Evolutionary conservation across 2,888 invertebrate species (phyloP), one percentile per base, ranked within the genome.

Genomic region (Calameuta filiformis): DNA sequence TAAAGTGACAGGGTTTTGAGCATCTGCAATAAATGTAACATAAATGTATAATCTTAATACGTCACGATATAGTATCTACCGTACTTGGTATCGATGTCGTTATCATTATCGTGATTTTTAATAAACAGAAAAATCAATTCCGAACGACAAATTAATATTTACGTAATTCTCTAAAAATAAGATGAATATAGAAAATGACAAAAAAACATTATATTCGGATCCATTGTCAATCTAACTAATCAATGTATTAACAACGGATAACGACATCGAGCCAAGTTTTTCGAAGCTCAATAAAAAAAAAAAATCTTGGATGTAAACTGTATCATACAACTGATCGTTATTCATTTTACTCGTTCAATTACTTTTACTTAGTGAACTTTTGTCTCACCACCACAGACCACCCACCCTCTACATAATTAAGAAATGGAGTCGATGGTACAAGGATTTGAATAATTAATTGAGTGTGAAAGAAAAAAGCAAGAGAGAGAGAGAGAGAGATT

Each of bases 1-100:
- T 79, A 80, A 85, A 87, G 82, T 79, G 87, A 86, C 87, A 87
- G 84, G 86, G 86, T 88, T 87, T 85, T 85, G 84, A 87, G 85
- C 84, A 87, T 86, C 84, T 83, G 88, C 87, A 88, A 90, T 90
- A 88, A 89, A 87, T 89, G 87, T 89, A 87, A 88, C 83, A 86
- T 89, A 87, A 88, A 88, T 89, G 88, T 89, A 87, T 89, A 88
- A 89, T 87, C 86, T 87, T 87, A 85, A 87, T 75, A 83, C 84
- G 81, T 85, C 86, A 86, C 85, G 84, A 85, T 84, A 84, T 78
- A 79, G 79, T 77, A 87, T 87, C 83, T 84, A 85, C 79, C 82
- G 83, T 80, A 83, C 83, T 81, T 81, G 80, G 82, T 80, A 81
- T 82, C 82, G 83, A 79, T 82, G 85, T 82, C 82, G 85, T 83